Evolutionary conservation across 2,797 vertebrate species (phyloP), one percentile per base, ranked within the genome.

Genomic region (Fistularia tabacaria): DNA sequence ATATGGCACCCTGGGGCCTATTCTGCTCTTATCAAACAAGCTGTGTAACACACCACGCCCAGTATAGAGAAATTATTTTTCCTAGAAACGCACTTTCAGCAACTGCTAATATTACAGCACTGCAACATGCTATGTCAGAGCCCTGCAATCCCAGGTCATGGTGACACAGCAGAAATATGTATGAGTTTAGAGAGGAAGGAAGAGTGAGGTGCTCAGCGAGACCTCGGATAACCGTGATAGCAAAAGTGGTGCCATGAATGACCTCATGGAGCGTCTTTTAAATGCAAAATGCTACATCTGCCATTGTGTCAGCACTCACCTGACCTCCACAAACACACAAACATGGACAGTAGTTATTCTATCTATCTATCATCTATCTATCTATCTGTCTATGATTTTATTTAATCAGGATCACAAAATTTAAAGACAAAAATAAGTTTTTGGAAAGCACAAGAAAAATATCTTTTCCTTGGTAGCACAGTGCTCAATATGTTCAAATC

Each of bases 21-120:
- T 71, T 69, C 64, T 46, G 57, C 73, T 81, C 84, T 88, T 88
- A 87, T 87, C 82, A 50, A 71, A 60, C 38, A 25, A 42, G 46
- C 76, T 65, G 77, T 61, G 70, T 66, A 72, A 73, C 64, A 62
- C 64, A 61, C 83, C 87, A 84, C 88, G 73, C 88, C 87, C 85
- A 73, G 54, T 38, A 51, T 45, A 49, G 76, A 66, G 73, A 76
- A 79, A 80, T 77, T 46, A 38, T 69, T 73, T 72, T 79, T 61
- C 76, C 71, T 61, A 82, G 74, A 83, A 78, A 71, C 71, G 70
- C 69, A 80, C 77, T 59, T 83, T 80, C 69, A 80, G 78, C 79
- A 51, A 69, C 79, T 60, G 53, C 25, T 38, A 66, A 71, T 38
- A 14, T 56, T 11, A 71, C 73, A 75, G 63, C 66, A 57, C 67